Evolutionary conservation across 2,888 invertebrate genomes (phyloP).

Genomic region (Nephrotoma flavescens): DNA sequence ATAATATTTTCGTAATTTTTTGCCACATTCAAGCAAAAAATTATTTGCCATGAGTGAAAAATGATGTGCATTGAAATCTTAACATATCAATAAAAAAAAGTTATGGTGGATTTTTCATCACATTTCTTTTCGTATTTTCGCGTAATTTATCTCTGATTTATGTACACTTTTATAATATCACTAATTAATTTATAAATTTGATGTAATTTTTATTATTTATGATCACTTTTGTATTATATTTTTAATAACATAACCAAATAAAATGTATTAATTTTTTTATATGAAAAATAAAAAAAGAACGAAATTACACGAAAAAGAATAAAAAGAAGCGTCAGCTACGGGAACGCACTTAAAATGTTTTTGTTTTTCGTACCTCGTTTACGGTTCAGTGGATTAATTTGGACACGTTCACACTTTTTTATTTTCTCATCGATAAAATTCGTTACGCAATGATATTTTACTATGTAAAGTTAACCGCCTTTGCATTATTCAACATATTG

Average conservation of each 20-base stretch:
- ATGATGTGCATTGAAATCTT: background rate
- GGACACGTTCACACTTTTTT: background rate
- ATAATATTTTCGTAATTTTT: background rate
- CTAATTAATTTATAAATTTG: background rate
- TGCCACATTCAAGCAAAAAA: background rate
- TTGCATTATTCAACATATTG: too few relatives aligned
- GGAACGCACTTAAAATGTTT: background rate
- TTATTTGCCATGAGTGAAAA: background rate
- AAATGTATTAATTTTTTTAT: background rate
- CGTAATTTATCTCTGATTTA: background rate
- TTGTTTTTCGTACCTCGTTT: background rate
- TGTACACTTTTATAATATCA: background rate
- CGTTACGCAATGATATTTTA: too few relatives aligned
- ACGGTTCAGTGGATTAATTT: background rate
- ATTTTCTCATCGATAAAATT: too few relatives aligned
- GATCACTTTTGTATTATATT: background rate
- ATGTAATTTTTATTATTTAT: background rate
- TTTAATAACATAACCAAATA: conserved; percentile 2
- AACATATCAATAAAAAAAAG: background rate
- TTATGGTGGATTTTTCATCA: background rate
- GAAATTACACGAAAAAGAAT: background rate
- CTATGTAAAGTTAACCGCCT: too few relatives aligned
- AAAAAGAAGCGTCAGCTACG: conserved; percentile 2
- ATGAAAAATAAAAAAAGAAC: background rate
- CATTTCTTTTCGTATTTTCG: background rate